Base-by-base conservation (phyloP, 2,113 vertebrate species). In the Hypocryptadius cinnamomeus region DNA sequence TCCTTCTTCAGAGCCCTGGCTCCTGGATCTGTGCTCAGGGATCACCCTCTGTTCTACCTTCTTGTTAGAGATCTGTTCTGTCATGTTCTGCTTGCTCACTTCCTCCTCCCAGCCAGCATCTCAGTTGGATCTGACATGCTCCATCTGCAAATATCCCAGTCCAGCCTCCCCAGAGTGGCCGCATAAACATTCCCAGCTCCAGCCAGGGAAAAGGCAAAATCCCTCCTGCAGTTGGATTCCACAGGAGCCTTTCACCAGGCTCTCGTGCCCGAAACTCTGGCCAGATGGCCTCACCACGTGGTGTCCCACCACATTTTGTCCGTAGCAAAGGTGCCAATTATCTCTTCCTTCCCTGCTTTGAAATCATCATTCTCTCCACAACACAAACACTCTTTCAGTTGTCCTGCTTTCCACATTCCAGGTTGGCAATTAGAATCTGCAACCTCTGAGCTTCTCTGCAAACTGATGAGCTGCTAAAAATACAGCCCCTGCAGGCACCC, bases 401-500 rank as follows among this genome's bases (percentile, higher is more conserved):
- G 74, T 96, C 92, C 96, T 70, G 93, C 88, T 97, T 95, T 97
- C 90, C 54, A 74, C 47, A 22, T 93, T 86, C 45, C 91, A 95
- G 69, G 88, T 94, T 97, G 88, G 89, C 97, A 97, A 98, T 97
- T 97, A 97, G 96, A 96, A 91, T 96, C 85, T 89, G 91, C 97
- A 98, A 96, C 97, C 97, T 97, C 96, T 79, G 79, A 96, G 97
- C 85, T 95, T 95, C 90, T 96, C 94, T 30, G 17, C 94, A 96
- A 97, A 97, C 90, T 96, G 97, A 97, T 96, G 96, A 97, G 97
- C 91, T 96, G 89, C 97, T 98, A 98, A 98, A 98, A 98, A 97
- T 98, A 98, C 85, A 97, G 92, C 96, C 96, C 97, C 96, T 96
- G 89, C 95, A 97, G 97, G 97, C 96, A 96, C 88, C 94, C 82